Base-by-base conservation (phyloP, 2,888 invertebrate species). In the Nasonovia ribisnigri region DNA sequence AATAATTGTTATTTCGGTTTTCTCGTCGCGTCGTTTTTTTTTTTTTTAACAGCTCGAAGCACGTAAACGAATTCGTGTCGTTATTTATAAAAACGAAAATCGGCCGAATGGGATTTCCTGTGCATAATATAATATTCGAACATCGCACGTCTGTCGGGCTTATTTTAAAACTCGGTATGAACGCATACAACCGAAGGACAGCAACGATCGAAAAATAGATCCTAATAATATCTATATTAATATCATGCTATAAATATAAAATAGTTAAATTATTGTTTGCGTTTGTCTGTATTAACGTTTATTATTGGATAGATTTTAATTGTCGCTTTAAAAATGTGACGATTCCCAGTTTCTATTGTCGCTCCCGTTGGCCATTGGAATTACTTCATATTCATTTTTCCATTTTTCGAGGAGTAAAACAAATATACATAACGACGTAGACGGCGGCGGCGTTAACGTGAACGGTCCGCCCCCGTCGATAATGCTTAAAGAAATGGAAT, bases 1-100 rank as follows among this genome's bases (percentile, higher is more conserved):
- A 84, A 84, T 57, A 57, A 54, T 43, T 84, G 43, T 84, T 84
- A 84, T 84, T 84, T 84, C 26, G 84, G 13, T 43, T 84, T 43
- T 36, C 36, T 77, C 20, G 16, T 36, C 6, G 20, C 36, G 0
- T 77, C 2, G 77, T 2, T 77, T 29, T 84, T 43, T 43, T 84
- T 84, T 67, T 29, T 84, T 84, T 43, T 84, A 43, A 84, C 84
- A 26, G 4, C 43, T 84, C 84, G 43, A 77, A n/a, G 16, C n/a
- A 77, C 26, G 20, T 16, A 67, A 36, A 36, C 16, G 16, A 36
- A 36, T 36, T 77, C 36, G 36, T 20, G 36, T 77, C 36, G 36
- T 77, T 77, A 77, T 77, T 77, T 77, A 36, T 77, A 77, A 77
- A 36, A 77, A 36, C 77, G 6, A 77, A 16, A 16, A 77, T 36